These are phyloP conservation scores for Ptychochromis oligacanthus DNA, from an alignment of 2,113 vertebrate species.

Conservation along the genomic window DNA sequence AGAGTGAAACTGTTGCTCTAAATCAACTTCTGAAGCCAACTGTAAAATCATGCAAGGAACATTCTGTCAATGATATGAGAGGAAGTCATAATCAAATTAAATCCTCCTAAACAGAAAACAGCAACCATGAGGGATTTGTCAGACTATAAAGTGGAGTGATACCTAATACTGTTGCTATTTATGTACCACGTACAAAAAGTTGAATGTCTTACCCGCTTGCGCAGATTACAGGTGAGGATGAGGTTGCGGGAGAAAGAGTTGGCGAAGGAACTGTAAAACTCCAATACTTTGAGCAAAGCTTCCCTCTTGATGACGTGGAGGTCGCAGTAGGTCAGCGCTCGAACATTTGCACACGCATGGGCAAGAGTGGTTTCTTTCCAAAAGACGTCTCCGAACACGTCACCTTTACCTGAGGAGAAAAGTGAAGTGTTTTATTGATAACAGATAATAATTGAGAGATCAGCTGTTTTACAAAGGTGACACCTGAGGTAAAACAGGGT, in stretches of 20 bases:
- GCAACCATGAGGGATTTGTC: not conserved
- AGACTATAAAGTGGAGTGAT: not conserved
- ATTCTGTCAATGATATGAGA: not conserved
- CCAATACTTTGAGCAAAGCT: slow-evolving; percentile 93
- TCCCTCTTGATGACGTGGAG: slow-evolving; percentile 95
- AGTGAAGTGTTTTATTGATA: not conserved
- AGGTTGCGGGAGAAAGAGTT: slow-evolving; percentile 97
- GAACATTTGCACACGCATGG: slow-evolving; percentile 92
- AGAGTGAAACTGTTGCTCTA: not conserved
- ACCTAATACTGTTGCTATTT: not conserved
- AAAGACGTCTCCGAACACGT: slow-evolving; percentile 97
- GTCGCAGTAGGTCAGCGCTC: slow-evolving; percentile 96
- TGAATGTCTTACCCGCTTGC: slow-evolving; percentile 87
- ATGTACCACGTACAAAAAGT: not conserved
- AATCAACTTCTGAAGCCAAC: not conserved
- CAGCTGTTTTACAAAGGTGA: not conserved
- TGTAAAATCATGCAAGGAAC: not conserved
- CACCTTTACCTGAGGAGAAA: slow-evolving; percentile 89
- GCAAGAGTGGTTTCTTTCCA: slow-evolving; percentile 96
- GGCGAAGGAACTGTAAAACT: slow-evolving; percentile 95
- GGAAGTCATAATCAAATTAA: not conserved
- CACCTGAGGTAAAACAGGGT: not conserved
- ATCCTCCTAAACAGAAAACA: not conserved
- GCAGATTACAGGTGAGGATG: slow-evolving; percentile 94
- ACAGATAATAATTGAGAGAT: not conserved